Evolutionary conservation across 2,797 vertebrate genomes (phyloP), one percentile per base, ranked within the genome.

Genomic region (Tragopan temminckii): DNA sequence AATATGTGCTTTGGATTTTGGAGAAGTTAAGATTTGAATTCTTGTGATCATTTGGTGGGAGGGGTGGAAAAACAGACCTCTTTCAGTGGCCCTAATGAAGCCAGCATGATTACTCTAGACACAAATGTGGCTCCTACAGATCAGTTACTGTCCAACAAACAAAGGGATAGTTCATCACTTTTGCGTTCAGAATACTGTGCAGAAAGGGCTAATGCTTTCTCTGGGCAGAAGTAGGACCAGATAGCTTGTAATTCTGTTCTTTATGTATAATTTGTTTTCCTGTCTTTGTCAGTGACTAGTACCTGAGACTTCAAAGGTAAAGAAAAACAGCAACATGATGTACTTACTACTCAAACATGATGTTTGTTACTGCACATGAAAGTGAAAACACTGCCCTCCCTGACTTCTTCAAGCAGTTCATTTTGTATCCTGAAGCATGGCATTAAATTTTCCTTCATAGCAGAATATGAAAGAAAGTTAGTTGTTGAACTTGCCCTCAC

Each of bases 401-500:
- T 81, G 85, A 42, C 82, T 84, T 74, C 80, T 86, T 72, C 67
- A 46, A 36, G 89, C 80, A 74, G 48, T 88, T 80, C 48, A 57
- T 79, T 90, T 91, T 77, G 91, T 88, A 83, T 93, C 85, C 88
- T 0, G 1, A 83, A 89, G 85, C 94, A 48, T 79, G 85, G 84
- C 74, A 43, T 89, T 81, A 90, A 62, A 94, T 95, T 96, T 94
- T 86, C 70, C 80, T 90, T 94, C 74, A 35, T 66, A 36, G 67
- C 53, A 69, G 58, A 55, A 25, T 61, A 50, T 55, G 23, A 70
- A 72, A 70, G 89, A 62, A 69, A 76, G 45, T 59, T 29, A 24
- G 88, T 94, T 80, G 93, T 96, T 93, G 89, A 96, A 95, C 84
- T 87, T 76, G 74, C 78, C 85, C 88, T 95, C 33, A 1, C 72